Percentiles rank a stretch among this genome's conserved stretches.
Evolutionary conservation across 2,797 vertebrate genomes (phyloP).

Genomic region (Thripadectes ignobilis): DNA sequence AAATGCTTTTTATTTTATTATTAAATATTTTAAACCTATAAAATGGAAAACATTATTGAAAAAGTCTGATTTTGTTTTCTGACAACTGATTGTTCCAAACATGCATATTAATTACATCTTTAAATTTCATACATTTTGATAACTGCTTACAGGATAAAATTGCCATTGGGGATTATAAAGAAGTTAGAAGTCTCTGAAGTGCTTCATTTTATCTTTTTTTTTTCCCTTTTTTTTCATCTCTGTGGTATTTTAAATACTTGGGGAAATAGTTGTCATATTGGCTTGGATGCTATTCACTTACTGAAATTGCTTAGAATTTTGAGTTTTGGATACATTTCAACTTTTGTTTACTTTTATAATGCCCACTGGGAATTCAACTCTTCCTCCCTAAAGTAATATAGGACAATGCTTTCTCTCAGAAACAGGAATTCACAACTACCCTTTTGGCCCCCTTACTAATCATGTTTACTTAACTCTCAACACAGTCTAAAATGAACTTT

Average conservation of each 20-base stretch:
- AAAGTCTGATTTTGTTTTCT: not conserved
- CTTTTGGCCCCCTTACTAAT: not conserved
- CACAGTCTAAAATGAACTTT: not conserved
- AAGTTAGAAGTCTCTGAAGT: not conserved
- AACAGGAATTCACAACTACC: constrained; percentile 4
- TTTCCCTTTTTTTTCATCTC: not conserved
- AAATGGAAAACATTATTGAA: not conserved
- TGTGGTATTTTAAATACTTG: not conserved
- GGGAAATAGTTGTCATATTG: not conserved
- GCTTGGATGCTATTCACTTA: not conserved
- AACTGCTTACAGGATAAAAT: not conserved
- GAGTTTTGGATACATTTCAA: constrained; percentile 1
- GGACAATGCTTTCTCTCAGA: not conserved
- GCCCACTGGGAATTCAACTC: constrained; percentile 6
- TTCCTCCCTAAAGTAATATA: not conserved
- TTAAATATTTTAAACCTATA: not conserved
- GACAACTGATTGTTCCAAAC: not conserved
- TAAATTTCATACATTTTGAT: not conserved
- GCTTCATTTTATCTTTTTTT: not conserved
- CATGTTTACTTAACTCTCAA: constrained; percentile 30
- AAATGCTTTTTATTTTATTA: not conserved
- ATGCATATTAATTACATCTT: not conserved
- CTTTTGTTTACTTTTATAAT: constrained; percentile 28
- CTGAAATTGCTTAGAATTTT: not conserved
- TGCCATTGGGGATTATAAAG: not conserved